Conservation (phyloP, 2,888 invertebrate genomes). For the Rotaria socialis region DNA sequence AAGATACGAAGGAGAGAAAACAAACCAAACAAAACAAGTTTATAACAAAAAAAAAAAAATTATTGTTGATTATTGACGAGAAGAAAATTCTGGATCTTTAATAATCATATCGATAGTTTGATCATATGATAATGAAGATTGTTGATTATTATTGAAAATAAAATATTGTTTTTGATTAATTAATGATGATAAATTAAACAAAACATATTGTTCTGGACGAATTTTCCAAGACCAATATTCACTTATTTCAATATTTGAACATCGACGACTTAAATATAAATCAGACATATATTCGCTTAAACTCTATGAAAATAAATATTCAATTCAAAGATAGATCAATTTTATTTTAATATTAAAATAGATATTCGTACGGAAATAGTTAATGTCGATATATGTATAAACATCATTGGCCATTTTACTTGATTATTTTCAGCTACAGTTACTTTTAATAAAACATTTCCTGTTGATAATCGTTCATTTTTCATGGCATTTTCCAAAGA, state of each 20-base stretch:
- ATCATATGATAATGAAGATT: neutral
- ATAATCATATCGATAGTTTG: constrained; percentile 18
- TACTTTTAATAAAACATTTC: neutral
- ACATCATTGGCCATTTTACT: constrained; percentile 28
- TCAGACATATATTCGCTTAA: neutral
- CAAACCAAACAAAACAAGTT: no score
- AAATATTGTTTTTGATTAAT: constrained; percentile 30
- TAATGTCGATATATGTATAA: constrained; percentile 1
- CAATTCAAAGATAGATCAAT: neutral
- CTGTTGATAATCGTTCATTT: neutral
- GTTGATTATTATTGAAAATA: neutral
- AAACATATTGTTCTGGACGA: constrained; percentile 35
- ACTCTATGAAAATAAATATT: neutral
- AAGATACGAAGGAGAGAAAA: no score
- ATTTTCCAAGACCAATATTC: neutral
- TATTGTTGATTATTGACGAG: neutral
- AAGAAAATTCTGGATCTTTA: neutral
- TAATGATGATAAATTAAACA: constrained; percentile 17
- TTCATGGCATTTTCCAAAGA: neutral
- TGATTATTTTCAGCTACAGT: neutral
- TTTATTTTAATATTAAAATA: no score
- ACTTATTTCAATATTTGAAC: neutral
- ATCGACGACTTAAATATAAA: neutral
- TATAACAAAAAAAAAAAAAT: no score
- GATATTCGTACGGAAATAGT: neutral